phyloP scores from a whole-genome alignment of 2,888 invertebrate species.

The Spatulosminthurus flaviceps region DNA sequence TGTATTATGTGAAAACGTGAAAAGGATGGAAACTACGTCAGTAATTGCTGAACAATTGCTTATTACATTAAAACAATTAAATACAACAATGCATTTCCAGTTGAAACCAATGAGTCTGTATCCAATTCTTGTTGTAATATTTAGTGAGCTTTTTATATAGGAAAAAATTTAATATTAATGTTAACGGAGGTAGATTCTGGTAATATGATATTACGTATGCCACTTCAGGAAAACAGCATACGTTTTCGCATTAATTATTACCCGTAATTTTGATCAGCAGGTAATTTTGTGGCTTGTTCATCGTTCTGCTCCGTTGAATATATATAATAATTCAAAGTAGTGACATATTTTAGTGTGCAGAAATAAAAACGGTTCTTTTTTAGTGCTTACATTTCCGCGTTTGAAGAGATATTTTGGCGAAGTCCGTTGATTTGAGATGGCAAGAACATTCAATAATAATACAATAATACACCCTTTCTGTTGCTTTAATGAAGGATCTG shows the following conservation, averaged over 20 bases:
- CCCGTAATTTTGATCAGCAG: too few species aligned
- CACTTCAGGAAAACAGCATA: too few species aligned
- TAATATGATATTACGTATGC: too few species aligned
- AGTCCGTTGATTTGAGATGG: not conserved
- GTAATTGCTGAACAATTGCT: conserved; percentile 16
- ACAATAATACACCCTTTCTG: not conserved
- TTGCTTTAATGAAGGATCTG: conserved; percentile 22
- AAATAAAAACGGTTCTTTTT: too few species aligned
- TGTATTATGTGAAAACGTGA: not conserved
- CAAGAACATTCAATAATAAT: not conserved
- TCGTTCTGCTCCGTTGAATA: too few species aligned
- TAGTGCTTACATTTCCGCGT: too few species aligned
- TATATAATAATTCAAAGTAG: too few species aligned
- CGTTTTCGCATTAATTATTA: too few species aligned
- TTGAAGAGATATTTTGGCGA: not conserved
- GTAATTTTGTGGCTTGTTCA: too few species aligned
- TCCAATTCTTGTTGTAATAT: conserved; percentile 42
- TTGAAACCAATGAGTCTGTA: conserved; percentile 44
- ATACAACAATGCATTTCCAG: conserved; percentile 45
- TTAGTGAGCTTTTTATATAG: conserved; percentile 40
- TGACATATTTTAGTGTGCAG: too few species aligned
- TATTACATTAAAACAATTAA: conserved; percentile 30
- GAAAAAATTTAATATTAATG: not conserved
- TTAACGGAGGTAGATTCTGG: too few species aligned
- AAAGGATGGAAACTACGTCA: not conserved